phyloP scores from a whole-genome alignment of 2,888 invertebrate species.

The Cephus pulcher region DNA sequence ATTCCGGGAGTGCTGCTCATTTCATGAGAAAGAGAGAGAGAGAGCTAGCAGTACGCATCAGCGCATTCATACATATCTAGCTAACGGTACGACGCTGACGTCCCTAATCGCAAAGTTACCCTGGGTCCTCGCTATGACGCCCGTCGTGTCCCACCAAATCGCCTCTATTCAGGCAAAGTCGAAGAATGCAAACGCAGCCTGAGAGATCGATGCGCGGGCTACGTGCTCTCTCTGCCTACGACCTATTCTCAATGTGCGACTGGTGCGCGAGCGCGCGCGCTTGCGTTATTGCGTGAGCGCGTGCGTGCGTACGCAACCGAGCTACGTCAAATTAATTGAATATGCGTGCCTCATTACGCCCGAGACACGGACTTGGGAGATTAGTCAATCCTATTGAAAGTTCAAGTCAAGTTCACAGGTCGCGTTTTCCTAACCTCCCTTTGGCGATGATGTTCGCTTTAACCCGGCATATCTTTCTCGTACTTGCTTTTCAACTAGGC shows the following conservation, averaged over 20 bases:
- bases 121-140: not conserved
- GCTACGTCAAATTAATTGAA: not conserved
- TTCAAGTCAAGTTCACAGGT: not conserved
- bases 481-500: not conserved
- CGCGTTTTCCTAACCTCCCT: not conserved
- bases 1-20: not conserved
- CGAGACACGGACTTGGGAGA: not conserved
- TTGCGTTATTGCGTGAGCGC: not conserved
- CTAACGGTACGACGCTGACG: not conserved
- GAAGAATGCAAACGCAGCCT: conserved; percentile 5
- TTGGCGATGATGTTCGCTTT: not conserved
- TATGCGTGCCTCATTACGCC: not conserved
- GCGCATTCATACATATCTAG: not conserved
- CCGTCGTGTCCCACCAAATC: not conserved
- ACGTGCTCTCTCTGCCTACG: not conserved
- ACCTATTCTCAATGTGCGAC: not conserved
- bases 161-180: not conserved
- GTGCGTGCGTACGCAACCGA: not conserved
- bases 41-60: not conserved
- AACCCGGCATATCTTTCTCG: not conserved
- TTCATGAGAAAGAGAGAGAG: not conserved
- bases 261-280: not conserved
- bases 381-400: not conserved
- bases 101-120: not conserved
- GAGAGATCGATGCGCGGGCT: conserved; percentile 2